A percentile compares a stretch with the other conserved stretches of the same genome.
Evolutionary conservation across 2,888 invertebrate species (phyloP).

Genomic region (Opisthograptis luteolata): DNA sequence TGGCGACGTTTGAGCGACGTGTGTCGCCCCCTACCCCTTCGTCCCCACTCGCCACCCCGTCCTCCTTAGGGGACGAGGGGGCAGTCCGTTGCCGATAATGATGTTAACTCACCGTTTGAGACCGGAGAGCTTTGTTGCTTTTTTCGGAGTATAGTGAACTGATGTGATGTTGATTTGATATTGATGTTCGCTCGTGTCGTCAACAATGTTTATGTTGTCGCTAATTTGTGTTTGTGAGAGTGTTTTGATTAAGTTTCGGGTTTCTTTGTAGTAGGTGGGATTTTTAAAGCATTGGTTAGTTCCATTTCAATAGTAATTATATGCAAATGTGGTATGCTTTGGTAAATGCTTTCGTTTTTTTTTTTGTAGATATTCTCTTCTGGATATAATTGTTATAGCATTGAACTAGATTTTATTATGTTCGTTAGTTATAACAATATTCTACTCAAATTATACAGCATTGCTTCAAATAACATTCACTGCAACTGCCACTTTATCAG

Average conservation of each 20-base stretch:
- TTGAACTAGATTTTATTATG: too few species aligned
- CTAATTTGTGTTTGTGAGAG: conserved; percentile 3
- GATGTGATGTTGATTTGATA: conserved; percentile 47
- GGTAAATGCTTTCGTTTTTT: too few species aligned
- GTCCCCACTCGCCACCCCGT: conserved; percentile 34
- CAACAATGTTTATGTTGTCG: conserved; percentile 26
- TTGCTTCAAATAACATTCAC: too few species aligned
- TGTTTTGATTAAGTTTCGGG: background rate
- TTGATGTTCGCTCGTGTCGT: conserved; percentile 35
- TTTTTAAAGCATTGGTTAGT: too few species aligned
- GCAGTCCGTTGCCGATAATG: conserved; percentile 74
- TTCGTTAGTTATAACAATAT: too few species aligned
- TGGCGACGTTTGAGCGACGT: conserved; percentile 82
- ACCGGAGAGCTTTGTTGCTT: conserved; percentile 72
- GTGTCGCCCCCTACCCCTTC: conserved; percentile 65
- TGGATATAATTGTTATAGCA: too few species aligned
- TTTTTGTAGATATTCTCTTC: too few species aligned
- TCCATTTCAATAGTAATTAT: too few species aligned
- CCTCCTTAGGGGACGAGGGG: conserved; percentile 38
- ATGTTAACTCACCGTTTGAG: conserved; percentile 81
- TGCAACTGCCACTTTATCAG: background rate
- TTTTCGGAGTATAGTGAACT: conserved; percentile 41
- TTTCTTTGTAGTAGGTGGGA: background rate
- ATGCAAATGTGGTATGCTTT: too few species aligned
- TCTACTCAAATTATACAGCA: too few species aligned